Conservation (phyloP, 2,113 vertebrate genomes). For the Edolisoma coerulescens region DNA sequence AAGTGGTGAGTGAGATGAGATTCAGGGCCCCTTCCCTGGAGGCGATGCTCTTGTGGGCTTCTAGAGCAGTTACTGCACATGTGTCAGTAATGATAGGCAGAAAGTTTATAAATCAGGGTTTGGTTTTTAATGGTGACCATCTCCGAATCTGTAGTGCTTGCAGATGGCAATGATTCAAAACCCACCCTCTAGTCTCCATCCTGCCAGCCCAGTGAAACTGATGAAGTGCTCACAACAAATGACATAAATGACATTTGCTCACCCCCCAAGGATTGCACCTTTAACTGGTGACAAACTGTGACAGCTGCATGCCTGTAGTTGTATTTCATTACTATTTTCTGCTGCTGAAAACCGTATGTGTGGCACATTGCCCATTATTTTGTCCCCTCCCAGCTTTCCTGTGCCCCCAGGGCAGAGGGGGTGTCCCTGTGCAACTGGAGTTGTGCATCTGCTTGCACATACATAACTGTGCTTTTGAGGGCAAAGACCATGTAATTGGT, state of each 20-base stretch:
- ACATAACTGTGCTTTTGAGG: neutral
- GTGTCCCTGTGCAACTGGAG: neutral
- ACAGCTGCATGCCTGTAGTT: neutral
- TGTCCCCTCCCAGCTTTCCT: neutral
- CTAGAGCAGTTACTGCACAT: fast-evolving
- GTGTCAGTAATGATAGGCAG: neutral
- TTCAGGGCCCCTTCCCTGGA: neutral
- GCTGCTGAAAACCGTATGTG: fast-evolving
- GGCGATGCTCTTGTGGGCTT: neutral
- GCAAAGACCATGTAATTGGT: neutral
- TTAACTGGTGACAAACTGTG: neutral
- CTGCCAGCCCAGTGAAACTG: neutral
- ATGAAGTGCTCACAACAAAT: neutral
- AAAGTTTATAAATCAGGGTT: neutral
- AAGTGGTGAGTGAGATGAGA: neutral
- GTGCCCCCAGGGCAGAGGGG: neutral
- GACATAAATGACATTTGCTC: neutral
- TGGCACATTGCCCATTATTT: neutral
- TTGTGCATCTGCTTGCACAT: neutral
- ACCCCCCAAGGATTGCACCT: no score
- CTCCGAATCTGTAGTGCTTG: neutral
- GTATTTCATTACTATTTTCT: neutral
- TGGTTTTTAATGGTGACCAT: neutral
- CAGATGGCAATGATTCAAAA: neutral
- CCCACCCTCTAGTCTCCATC: neutral